These are phyloP conservation scores for Acromyrmex echinatior DNA, from an alignment of 1,140 invertebrate species.

Conservation along the genomic window DNA sequence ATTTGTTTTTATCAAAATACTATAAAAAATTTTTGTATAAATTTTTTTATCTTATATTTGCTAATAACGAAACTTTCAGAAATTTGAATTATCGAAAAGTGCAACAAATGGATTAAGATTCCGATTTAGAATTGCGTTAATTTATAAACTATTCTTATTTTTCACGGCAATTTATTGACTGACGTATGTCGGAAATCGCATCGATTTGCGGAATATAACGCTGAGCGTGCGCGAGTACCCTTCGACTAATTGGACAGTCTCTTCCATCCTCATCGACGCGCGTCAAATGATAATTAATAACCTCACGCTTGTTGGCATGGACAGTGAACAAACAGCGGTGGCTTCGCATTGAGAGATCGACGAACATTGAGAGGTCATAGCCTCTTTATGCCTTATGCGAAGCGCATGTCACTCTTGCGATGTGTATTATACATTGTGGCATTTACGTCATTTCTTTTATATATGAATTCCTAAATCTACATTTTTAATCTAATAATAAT, in stretches of 20 bases:
- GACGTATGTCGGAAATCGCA: conserved; percentile 46
- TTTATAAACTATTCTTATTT: background rate
- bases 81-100: background rate
- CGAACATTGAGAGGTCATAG: conserved; percentile 56
- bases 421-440: background rate
- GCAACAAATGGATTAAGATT: background rate
- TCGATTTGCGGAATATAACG: conserved; percentile 45
- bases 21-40: background rate
- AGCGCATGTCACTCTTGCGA: conserved; percentile 33
- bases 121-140: background rate
- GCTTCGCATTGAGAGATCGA: conserved; percentile 63
- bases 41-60: conserved; percentile 1
- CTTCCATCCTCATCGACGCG: conserved; percentile 64
- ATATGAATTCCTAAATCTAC: background rate
- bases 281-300: conserved; percentile 78
- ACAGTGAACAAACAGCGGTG: conserved; percentile 72
- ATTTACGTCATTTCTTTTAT: background rate
- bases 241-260: conserved; percentile 66
- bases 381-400: conserved; percentile 52
- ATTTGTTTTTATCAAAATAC: conserved; percentile 12
- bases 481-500: background rate
- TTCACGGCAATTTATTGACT: conserved; percentile 21
- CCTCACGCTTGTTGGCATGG: conserved; percentile 66
- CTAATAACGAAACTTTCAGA: background rate
- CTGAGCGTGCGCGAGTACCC: conserved; percentile 33